Percentiles rank a stretch among this genome's conserved stretches.
phyloP scores from a whole-genome alignment of 1,140 invertebrate species.

The Nomia melanderi region DNA sequence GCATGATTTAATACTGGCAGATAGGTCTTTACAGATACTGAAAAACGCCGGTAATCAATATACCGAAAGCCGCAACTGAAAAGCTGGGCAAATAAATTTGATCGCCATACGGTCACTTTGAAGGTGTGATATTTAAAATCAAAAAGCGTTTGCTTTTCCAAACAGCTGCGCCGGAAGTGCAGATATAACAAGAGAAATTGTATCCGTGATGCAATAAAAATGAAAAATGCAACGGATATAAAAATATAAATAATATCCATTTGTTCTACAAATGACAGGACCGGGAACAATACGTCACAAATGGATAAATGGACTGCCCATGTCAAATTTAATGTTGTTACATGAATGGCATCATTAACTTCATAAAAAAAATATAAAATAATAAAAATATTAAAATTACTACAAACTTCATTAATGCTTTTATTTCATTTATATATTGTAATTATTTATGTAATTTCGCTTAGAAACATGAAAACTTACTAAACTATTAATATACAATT shows the following conservation, averaged over 20 bases:
- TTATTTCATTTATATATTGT: too few relatives aligned
- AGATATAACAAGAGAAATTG: conserved; percentile 3
- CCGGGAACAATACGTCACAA: neutral
- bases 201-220: neutral
- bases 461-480: too few relatives aligned
- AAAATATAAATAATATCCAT: neutral
- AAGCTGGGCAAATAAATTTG: conserved; percentile 5
- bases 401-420: too few relatives aligned
- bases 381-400: too few relatives aligned
- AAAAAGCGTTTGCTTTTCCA: conserved; percentile 20
- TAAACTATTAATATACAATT: too few relatives aligned
- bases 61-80: neutral
- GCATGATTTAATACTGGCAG: neutral
- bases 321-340: neutral
- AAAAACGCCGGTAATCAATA: neutral
- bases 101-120: neutral
- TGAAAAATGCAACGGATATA: conserved; percentile 12
- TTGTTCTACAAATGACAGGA: neutral
- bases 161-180: conserved; percentile 11
- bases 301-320: neutral
- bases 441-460: too few relatives aligned
- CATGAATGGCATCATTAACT: neutral
- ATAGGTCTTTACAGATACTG: neutral
- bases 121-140: conserved; percentile 27
- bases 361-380: neutral